phyloP scores from a whole-genome alignment of 2,888 invertebrate genomes.

The Parapristionchus giblindavisi region DNA sequence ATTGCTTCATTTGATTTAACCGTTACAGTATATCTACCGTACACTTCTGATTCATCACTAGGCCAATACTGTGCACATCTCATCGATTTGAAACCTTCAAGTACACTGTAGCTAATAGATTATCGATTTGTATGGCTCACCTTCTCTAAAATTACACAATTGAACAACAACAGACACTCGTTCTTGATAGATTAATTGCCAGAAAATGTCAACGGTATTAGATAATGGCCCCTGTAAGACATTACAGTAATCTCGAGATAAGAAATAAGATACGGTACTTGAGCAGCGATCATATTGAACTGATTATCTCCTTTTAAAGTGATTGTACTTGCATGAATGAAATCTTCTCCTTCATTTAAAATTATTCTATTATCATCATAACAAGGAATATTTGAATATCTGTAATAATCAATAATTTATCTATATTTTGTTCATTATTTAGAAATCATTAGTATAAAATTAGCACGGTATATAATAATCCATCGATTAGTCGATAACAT shows the following conservation, averaged over 20 bases:
- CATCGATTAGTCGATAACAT: background rate
- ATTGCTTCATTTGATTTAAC: background rate
- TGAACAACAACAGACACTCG: conserved; percentile 16
- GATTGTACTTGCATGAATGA: conserved; percentile 25
- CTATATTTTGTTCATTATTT: background rate
- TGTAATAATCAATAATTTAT: background rate
- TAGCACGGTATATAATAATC: too few relatives aligned
- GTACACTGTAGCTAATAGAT: background rate
- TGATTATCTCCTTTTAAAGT: conserved; percentile 6
- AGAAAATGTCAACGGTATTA: conserved; percentile 22
- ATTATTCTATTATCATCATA: conserved; percentile 19
- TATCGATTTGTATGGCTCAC: background rate
- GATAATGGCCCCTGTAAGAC: conserved; percentile 23
- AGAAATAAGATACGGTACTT: background rate
- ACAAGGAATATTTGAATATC: conserved; percentile 19
- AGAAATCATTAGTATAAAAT: too few relatives aligned
- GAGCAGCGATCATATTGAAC: conserved; percentile 21
- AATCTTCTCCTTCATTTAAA: conserved; percentile 11
- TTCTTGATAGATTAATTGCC: conserved; percentile 32
- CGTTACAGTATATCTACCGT: conserved; percentile 5
- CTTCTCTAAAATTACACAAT: conserved; percentile 32
- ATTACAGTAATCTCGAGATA: background rate
- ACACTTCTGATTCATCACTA: background rate
- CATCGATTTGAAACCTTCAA: conserved; percentile 6
- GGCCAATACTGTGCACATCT: conserved; percentile 21